A percentile compares a stretch with the other conserved stretches of the same genome.
Evolutionary conservation across 2,797 vertebrate species (phyloP).

Genomic region (Toxotes lorentzi): DNA sequence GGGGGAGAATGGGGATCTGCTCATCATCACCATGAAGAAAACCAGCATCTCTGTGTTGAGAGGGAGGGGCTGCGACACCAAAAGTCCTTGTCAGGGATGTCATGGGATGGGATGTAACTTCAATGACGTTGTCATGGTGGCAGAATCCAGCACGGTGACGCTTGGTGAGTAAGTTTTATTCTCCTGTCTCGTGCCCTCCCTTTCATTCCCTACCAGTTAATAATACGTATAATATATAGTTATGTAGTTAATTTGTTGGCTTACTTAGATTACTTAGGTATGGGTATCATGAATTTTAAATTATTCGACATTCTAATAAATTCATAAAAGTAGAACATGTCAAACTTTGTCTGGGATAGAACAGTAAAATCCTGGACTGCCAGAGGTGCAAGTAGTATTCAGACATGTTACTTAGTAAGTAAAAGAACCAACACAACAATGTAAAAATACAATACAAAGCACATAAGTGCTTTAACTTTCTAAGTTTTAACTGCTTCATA

Average conservation of each 20-base stretch:
- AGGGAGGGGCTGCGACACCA: slow-evolving; percentile 67
- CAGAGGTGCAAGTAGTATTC: background rate
- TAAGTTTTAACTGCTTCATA: too few species aligned
- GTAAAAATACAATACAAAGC: too few species aligned
- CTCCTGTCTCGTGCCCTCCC: background rate
- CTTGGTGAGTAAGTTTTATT: slow-evolving; percentile 69
- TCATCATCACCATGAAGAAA: slow-evolving; percentile 80
- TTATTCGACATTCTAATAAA: background rate
- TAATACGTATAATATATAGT: too few species aligned
- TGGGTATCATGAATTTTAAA: background rate
- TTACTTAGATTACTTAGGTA: too few species aligned
- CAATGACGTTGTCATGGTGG: slow-evolving; percentile 74
- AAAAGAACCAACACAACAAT: too few species aligned
- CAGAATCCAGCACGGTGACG: slow-evolving; percentile 68
- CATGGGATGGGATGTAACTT: slow-evolving; percentile 56
- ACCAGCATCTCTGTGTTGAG: slow-evolving; percentile 76
- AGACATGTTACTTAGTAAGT: too few species aligned
- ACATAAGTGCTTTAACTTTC: too few species aligned
- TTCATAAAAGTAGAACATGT: background rate
- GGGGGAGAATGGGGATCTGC: slow-evolving; percentile 34
- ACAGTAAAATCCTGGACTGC: background rate
- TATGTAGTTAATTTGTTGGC: too few species aligned
- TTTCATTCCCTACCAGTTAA: too few species aligned
- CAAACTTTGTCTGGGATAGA: background rate
- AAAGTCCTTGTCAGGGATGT: slow-evolving; percentile 53